A percentile compares a stretch with the other conserved stretches of the same genome.
Evolutionary conservation across 1,140 invertebrate genomes (phyloP).

Genomic region (Nomia melanderi): DNA sequence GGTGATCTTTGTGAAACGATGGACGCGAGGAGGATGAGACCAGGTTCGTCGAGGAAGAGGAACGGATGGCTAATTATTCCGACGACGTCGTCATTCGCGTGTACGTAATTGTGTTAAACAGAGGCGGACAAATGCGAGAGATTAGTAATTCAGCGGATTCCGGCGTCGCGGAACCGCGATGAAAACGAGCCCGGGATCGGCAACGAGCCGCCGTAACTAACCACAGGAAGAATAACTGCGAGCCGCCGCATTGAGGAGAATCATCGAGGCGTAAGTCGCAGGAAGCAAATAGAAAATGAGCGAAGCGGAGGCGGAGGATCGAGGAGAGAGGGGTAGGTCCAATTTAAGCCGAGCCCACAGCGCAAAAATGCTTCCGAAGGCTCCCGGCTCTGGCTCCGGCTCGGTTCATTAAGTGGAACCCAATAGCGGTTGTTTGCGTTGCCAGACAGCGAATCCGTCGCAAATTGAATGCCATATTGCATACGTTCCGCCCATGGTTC

Average conservation of each 20-base stretch:
- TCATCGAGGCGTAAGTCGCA: constrained; percentile 60
- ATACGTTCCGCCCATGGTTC: constrained; percentile 62
- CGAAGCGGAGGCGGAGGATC: constrained; percentile 27
- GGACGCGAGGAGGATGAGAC: too few relatives aligned
- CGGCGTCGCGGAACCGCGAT: too few relatives aligned
- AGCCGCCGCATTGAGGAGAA: constrained; percentile 16
- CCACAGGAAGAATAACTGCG: neutral
- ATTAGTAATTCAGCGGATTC: too few relatives aligned
- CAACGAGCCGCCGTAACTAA: constrained; percentile 2
- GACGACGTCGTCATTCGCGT: too few relatives aligned
- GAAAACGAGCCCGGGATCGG: neutral
- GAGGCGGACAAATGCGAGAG: too few relatives aligned
- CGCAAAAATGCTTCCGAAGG: constrained; percentile 73
- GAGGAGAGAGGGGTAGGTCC: constrained; percentile 59
- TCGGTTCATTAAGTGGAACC: constrained; percentile 76
- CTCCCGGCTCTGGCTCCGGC: constrained; percentile 52
- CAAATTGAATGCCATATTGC: constrained; percentile 77
- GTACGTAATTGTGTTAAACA: too few relatives aligned
- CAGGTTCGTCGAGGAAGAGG: too few relatives aligned
- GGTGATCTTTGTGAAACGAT: too few relatives aligned
- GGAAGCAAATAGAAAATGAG: constrained; percentile 62
- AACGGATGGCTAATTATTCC: too few relatives aligned
- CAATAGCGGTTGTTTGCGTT: constrained; percentile 77
- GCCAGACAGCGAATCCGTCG: constrained; percentile 71
- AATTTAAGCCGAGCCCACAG: constrained; percentile 74